Evolutionary conservation across 2,797 vertebrate species (phyloP).

Genomic region (Setipinna tenuifilis): DNA sequence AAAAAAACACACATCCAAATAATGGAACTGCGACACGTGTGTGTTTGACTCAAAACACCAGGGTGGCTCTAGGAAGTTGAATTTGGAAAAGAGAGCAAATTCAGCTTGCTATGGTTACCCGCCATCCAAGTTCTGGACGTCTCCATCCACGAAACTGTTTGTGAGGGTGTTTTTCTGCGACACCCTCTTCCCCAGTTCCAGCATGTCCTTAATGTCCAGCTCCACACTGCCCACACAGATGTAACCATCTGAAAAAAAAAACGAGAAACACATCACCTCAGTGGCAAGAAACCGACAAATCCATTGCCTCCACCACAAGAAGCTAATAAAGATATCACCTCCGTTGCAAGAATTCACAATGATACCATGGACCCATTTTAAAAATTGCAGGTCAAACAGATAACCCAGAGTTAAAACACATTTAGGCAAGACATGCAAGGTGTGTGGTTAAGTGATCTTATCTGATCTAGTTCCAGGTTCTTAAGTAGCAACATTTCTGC

Average conservation of each 20-base stretch:
- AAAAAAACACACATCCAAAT: neutral
- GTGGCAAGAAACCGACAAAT: too few species aligned
- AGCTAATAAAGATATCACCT: neutral
- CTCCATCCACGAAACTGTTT: constrained; percentile 43
- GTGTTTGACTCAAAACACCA: neutral
- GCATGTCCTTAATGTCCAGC: constrained; percentile 71
- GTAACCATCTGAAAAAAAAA: constrained; percentile 69
- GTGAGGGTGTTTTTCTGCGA: constrained; percentile 35
- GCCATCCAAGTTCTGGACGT: constrained; percentile 47
- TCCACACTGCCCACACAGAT: constrained; percentile 69
- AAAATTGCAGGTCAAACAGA: neutral
- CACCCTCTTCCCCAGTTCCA: constrained; percentile 69
- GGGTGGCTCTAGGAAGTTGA: neutral
- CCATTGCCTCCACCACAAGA: too few species aligned
- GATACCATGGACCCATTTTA: neutral
- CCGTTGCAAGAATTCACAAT: neutral
- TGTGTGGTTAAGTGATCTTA: neutral
- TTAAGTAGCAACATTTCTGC: too few species aligned
- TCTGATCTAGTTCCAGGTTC: neutral
- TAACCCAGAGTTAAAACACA: neutral
- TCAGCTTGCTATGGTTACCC: constrained; percentile 55
- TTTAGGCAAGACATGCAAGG: neutral
- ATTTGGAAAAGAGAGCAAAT: too few species aligned
- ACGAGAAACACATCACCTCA: too few species aligned
- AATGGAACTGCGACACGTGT: neutral